Conservation (phyloP, 2,888 invertebrate genomes). For the Scaptomyza polygonia region DNA sequence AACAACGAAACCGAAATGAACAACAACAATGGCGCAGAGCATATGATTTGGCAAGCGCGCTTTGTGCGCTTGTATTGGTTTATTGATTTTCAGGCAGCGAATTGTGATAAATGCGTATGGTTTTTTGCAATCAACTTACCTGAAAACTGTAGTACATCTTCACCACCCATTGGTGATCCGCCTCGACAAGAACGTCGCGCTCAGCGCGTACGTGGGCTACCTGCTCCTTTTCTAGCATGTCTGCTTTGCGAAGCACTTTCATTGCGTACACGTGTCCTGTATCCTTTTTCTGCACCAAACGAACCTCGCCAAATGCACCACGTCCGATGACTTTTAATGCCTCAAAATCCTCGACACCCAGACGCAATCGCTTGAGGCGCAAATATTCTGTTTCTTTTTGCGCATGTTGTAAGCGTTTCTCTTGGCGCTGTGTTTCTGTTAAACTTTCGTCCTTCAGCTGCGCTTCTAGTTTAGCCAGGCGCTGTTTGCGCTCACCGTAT, state of each 20-base stretch:
- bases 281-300: slow-evolving; percentile 99
- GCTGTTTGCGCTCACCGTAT: slow-evolving; percentile 98
- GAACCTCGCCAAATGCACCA: slow-evolving; percentile 96
- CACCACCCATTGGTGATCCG: slow-evolving; percentile 99
- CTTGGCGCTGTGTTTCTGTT: slow-evolving; percentile 96
- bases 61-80: slow-evolving; percentile 73
- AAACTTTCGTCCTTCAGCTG: slow-evolving; percentile 97
- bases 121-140: slow-evolving; percentile 71
- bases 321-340: slow-evolving; percentile 97
- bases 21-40: slow-evolving; percentile 49
- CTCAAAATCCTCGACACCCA: slow-evolving; percentile 99
- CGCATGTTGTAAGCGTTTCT: slow-evolving; percentile 94
- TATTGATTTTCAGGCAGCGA: slow-evolving; percentile 68
- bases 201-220: slow-evolving; percentile 98
- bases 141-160: slow-evolving; percentile 99
- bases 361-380: slow-evolving; percentile 95
- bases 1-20: slow-evolving; percentile 11
- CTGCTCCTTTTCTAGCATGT: slow-evolving; percentile 99
- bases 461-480: slow-evolving; percentile 96
- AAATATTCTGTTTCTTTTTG: slow-evolving; percentile 99
- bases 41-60: slow-evolving; percentile 72
- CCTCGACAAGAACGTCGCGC: slow-evolving; percentile 98
- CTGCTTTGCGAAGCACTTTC: slow-evolving; percentile 99
- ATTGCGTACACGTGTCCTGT: slow-evolving; percentile 99
- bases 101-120: neutral